Base-by-base conservation (phyloP, 2,113 vertebrate species). In the Gallinago paraguaiae region DNA sequence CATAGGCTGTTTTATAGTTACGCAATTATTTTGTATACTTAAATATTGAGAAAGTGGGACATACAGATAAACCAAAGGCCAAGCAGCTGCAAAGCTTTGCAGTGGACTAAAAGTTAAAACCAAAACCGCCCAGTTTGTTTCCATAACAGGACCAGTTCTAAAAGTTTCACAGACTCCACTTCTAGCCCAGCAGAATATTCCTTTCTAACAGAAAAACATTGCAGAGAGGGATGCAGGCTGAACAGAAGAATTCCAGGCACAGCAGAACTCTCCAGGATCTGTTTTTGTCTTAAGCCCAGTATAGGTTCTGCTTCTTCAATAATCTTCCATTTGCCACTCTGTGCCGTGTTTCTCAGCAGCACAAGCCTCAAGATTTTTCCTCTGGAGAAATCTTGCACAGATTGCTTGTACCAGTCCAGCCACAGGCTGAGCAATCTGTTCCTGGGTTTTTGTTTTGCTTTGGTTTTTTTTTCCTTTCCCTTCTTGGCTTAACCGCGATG, bases 361-460 rank as follows among this genome's bases (percentile, higher is more conserved):
- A 59, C 25, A 67, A 92, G 64, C 19, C 77, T 89, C 75, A 75
- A 65, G 88, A 91, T 72, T 88, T 89, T 92, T 84, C 88, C 89
- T 93, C 93, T 90, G 60, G 93, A 94, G 89, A 97, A 97, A 95
- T 93, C 74, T 83, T 54, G 63, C 94, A 95, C 95, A 94, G 94
- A 96, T 95, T 96, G 93, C 88, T 95, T 6, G 28, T 83, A 96
- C 91, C 91, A 93, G 96, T 68, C 80, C 93, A 95, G 94, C 92
- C 91, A 96, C 82, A 91, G 94, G 90, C 82, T 95, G 93, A 90
- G 92, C 93, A 96, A 93, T 97, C 90, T 95, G 90, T 94, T 95
- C 72, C 83, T 68, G 24, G 10, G 3, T 23, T 91, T 93, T 71
- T 83, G 41, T 39, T 78, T 51, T 37, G 17, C 11, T 70, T 69